A percentile compares a stretch with the other conserved stretches of the same genome.
These are phyloP conservation scores for Leucoma salicis DNA, from an alignment of 2,888 invertebrate species.

Conservation along the genomic window DNA sequence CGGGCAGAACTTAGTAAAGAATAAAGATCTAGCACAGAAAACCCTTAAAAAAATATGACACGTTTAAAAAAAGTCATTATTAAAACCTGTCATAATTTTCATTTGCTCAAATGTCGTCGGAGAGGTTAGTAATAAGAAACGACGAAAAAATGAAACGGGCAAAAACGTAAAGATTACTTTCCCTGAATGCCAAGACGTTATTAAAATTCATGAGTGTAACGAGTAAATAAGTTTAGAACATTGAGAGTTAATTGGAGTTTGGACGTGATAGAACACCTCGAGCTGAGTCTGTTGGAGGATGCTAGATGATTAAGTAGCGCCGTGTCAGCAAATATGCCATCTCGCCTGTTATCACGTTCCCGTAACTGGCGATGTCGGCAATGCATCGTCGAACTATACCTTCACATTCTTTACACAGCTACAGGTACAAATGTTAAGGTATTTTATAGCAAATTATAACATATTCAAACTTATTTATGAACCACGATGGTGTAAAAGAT, in stretches of 20 bases:
- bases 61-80: constrained; percentile 48
- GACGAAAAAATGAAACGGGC: constrained; percentile 15
- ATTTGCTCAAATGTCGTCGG: constrained; percentile 52
- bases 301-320: constrained; percentile 42
- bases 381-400: constrained; percentile 32
- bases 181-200: constrained; percentile 22
- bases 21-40: too few relatives aligned
- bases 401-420: constrained; percentile 20
- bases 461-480: too few relatives aligned
- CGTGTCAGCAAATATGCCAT: constrained; percentile 49
- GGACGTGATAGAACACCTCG: constrained; percentile 37
- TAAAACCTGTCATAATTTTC: constrained; percentile 63
- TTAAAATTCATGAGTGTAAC: constrained; percentile 36
- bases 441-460: constrained; percentile 36
- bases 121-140: constrained; percentile 46
- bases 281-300: constrained; percentile 40
- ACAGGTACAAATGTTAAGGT: constrained; percentile 25
- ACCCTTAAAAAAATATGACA: too few relatives aligned
- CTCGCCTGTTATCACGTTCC: constrained; percentile 38
- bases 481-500: too few relatives aligned
- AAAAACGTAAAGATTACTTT: constrained; percentile 38
- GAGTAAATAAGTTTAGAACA: constrained; percentile 27
- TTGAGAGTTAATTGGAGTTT: constrained; percentile 46
- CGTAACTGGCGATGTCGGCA: constrained; percentile 29
- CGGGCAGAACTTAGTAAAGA: too few relatives aligned